phyloP scores from a whole-genome alignment of 92 coral and sea anemone species.

The Parazoanthus darwini region DNA sequence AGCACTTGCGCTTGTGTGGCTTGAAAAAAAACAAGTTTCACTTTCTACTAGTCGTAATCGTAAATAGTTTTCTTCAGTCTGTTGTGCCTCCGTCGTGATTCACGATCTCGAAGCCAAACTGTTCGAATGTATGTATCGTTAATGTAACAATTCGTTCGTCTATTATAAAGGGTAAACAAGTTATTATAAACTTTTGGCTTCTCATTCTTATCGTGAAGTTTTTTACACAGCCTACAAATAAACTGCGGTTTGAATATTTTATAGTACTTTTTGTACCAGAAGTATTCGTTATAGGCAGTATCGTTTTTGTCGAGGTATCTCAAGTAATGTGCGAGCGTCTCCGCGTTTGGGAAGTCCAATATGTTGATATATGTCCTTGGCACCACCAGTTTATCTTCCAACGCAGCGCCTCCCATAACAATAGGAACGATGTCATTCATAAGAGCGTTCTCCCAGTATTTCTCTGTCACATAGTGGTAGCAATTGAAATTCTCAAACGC shows the following conservation, averaged over 20 bases:
- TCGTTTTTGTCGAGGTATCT: constrained; percentile 25
- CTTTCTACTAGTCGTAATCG: background rate
- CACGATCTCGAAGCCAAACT: constrained; percentile 11
- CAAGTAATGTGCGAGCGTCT: constrained; percentile 23
- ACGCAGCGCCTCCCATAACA: constrained; percentile 28
- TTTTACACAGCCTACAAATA: constrained; percentile 15
- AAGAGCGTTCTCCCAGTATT: constrained; percentile 31
- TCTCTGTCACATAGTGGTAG: constrained; percentile 35
- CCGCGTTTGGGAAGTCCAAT: constrained; percentile 24
- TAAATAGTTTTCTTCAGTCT: background rate
- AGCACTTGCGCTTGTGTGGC: too few relatives aligned
- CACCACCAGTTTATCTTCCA: background rate
- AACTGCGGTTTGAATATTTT: constrained; percentile 27
- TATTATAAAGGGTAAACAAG: background rate
- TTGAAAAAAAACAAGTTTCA: too few relatives aligned
- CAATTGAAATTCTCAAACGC: constrained; percentile 26
- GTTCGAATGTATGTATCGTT: constrained; percentile 21
- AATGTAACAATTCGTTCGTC: background rate
- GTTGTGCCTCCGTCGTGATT: background rate
- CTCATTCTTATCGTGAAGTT: constrained; percentile 34
- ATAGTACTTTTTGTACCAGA: constrained; percentile 24
- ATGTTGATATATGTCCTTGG: constrained; percentile 20
- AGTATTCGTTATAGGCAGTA: constrained; percentile 37
- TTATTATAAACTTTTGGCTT: constrained; percentile 12
- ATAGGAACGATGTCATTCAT: constrained; percentile 12